Percentiles rank a stretch among this genome's conserved stretches.
Conservation (phyloP, 1,140 invertebrate genomes). For the Coelopa frigida region DNA sequence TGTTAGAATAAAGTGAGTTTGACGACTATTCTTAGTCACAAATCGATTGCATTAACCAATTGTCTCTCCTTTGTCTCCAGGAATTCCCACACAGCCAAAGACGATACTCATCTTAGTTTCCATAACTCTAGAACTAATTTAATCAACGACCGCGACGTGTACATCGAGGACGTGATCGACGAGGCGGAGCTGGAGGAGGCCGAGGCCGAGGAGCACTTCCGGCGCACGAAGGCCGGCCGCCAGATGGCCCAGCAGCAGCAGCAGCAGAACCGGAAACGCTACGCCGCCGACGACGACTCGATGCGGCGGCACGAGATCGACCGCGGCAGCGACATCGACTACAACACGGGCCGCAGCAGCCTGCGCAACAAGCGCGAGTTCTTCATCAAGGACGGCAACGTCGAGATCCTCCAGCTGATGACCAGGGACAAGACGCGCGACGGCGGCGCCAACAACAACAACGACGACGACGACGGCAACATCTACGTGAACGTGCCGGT, state of each 20-base stretch:
- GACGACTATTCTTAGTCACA: background rate
- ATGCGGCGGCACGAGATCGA: slow-evolving; percentile 66
- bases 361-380: slow-evolving; percentile 52
- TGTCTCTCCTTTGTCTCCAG: slow-evolving; percentile 16
- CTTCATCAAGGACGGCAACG: slow-evolving; percentile 73
- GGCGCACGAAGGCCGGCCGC: slow-evolving; percentile 41
- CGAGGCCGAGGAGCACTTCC: slow-evolving; percentile 43
- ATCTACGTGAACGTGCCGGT: slow-evolving; percentile 53
- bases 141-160: slow-evolving; percentile 53
- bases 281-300: slow-evolving; percentile 59
- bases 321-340: slow-evolving; percentile 59
- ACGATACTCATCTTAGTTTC: slow-evolving; percentile 38
- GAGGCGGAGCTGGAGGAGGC: slow-evolving; percentile 38
- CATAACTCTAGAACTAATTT: slow-evolving; percentile 44
- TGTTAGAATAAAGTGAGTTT: slow-evolving; percentile 36
- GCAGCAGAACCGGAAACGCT: slow-evolving; percentile 59
- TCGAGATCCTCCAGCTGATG: slow-evolving; percentile 71
- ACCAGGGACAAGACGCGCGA: slow-evolving; percentile 53
- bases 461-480: slow-evolving; percentile 47
- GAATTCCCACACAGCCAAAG: slow-evolving; percentile 36
- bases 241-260: slow-evolving; percentile 41
- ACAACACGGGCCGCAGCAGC: slow-evolving; percentile 43
- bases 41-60: background rate
- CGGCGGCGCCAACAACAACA: slow-evolving; percentile 27
- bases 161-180: slow-evolving; percentile 52